These are phyloP conservation scores for Trichonephila clavipes DNA, from an alignment of 1,140 invertebrate species.

Conservation along the genomic window DNA sequence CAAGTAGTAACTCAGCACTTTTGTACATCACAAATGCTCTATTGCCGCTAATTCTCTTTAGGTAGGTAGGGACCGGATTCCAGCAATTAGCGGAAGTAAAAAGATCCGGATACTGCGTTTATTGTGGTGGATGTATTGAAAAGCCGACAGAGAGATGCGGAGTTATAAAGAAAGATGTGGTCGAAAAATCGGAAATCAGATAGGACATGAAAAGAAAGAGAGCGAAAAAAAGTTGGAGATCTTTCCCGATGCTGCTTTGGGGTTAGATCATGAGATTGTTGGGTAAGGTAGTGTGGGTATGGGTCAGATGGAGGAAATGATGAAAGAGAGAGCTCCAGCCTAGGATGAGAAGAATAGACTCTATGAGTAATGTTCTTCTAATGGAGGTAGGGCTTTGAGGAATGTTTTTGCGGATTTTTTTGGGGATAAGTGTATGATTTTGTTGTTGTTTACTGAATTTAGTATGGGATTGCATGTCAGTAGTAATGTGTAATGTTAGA, in stretches of 20 bases:
- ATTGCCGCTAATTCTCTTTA: background rate
- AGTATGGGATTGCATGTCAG: background rate
- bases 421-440: background rate
- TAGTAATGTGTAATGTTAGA: too few relatives aligned
- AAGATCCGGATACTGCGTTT: background rate
- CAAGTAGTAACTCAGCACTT: background rate
- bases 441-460: background rate
- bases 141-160: background rate
- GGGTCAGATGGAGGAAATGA: background rate
- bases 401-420: background rate
- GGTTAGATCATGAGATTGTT: slow-evolving; percentile 51
- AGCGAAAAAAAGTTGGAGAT: background rate
- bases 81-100: background rate
- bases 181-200: slow-evolving; percentile 52
- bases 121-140: background rate
- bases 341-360: background rate
- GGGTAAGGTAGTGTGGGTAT: too few relatives aligned
- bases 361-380: slow-evolving; percentile 16
- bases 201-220: slow-evolving; percentile 13
- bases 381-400: background rate
- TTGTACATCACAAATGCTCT: background rate
- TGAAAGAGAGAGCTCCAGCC: background rate
- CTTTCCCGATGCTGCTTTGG: slow-evolving; percentile 50
- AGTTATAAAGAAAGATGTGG: background rate
- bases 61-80: background rate